A percentile compares a stretch with the other conserved stretches of the same genome.
These are phyloP conservation scores for Sinhomidia bicolor DNA, from an alignment of 2,888 invertebrate genomes.

Conservation along the genomic window DNA sequence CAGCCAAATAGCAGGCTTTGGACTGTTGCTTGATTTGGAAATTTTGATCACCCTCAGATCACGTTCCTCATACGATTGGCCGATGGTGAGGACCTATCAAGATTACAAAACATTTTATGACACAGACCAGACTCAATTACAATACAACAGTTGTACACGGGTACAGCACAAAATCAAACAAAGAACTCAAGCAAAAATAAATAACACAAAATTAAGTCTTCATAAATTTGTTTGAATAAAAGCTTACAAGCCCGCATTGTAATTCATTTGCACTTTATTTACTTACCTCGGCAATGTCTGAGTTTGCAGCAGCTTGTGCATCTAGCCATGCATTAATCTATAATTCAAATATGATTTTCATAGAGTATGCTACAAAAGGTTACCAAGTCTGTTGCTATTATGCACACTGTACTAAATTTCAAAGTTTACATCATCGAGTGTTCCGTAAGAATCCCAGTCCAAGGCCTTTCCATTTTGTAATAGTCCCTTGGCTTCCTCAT, in stretches of 20 bases:
- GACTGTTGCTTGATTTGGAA: constrained; percentile 67
- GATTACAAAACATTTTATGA: not conserved
- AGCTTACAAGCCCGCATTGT: no score
- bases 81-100: constrained; percentile 81
- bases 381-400: not conserved
- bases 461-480: constrained; percentile 80
- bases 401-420: not conserved
- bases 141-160: no score
- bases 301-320: constrained; percentile 83
- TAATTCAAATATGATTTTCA: no score
- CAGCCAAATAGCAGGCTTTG: constrained; percentile 82
- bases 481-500: constrained; percentile 81
- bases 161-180: no score
- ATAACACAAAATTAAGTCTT: not conserved
- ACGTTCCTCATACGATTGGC: constrained; percentile 85
- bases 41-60: constrained; percentile 80
- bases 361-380: no score
- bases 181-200: not conserved
- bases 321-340: constrained; percentile 85
- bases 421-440: constrained; percentile 83
- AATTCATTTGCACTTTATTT: not conserved
- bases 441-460: constrained; percentile 85
- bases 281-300: constrained; percentile 82
- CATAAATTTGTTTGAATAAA: not conserved
- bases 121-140: no score